A percentile compares a stretch with the other conserved stretches of the same genome.
Evolutionary conservation across 2,888 invertebrate genomes (phyloP).

Genomic region (Agonopterix arenella): DNA sequence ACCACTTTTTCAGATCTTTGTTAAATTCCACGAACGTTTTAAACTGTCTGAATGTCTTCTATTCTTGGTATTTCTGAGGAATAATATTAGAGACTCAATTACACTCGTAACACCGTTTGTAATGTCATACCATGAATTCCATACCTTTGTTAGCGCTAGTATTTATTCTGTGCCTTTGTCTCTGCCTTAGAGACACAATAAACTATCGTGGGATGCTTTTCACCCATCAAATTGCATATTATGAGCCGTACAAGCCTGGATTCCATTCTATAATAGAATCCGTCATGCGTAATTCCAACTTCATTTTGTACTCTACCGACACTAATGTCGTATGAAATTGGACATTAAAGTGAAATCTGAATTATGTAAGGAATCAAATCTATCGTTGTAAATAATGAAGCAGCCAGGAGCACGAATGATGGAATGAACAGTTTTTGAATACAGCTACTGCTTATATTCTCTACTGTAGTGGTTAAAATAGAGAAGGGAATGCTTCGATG

Average conservation of each 20-base stretch:
- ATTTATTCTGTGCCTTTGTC: constrained; percentile 5
- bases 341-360: constrained; percentile 14
- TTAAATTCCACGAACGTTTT: too few relatives aligned
- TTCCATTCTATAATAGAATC: constrained; percentile 20
- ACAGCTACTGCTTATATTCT: too few relatives aligned
- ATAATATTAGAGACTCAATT: too few relatives aligned
- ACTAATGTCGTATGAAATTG: constrained; percentile 20
- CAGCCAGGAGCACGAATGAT: too few relatives aligned
- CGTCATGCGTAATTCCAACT: constrained; percentile 26
- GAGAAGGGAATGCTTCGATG: too few relatives aligned
- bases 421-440: too few relatives aligned
- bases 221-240: constrained; percentile 19
- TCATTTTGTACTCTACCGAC: constrained; percentile 12
- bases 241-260: constrained; percentile 17
- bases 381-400: too few relatives aligned
- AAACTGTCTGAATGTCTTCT: too few relatives aligned
- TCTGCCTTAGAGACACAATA: constrained; percentile 16
- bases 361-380: constrained; percentile 4
- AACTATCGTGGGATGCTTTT: constrained; percentile 30
- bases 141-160: neutral
- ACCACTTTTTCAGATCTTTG: too few relatives aligned
- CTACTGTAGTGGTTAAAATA: too few relatives aligned
- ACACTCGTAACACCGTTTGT: too few relatives aligned
- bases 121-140: neutral
- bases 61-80: too few relatives aligned